phyloP scores from a whole-genome alignment of 2,888 invertebrate genomes.

The Lepidochrysops patricia region DNA sequence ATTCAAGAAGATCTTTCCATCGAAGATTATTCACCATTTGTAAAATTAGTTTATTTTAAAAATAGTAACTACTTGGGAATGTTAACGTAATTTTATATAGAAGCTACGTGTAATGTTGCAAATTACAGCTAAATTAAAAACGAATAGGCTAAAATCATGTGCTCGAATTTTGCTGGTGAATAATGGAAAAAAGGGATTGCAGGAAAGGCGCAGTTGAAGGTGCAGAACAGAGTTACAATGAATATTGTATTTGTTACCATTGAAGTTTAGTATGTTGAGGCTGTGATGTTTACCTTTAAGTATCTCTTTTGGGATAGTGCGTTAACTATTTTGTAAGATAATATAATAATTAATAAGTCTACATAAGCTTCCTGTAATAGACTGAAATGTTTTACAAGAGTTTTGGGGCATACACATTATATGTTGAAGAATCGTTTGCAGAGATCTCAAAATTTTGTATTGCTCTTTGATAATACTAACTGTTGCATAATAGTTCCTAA shows the following conservation, averaged over 20 bases:
- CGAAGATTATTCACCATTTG: too few species aligned
- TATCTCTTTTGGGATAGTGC: slow-evolving; percentile 1
- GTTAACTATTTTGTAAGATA: slow-evolving; percentile 2
- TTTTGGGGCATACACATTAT: too few species aligned
- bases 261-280: neutral
- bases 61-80: too few species aligned
- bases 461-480: neutral
- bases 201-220: too few species aligned
- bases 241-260: slow-evolving; percentile 6
- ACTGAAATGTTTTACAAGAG: neutral
- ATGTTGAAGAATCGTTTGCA: too few species aligned
- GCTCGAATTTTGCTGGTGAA: neutral
- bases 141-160: neutral
- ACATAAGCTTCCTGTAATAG: neutral
- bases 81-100: too few species aligned
- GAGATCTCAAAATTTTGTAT: neutral
- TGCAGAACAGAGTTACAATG: too few species aligned
- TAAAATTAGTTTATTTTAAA: too few species aligned
- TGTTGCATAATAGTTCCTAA: neutral
- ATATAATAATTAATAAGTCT: neutral
- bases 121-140: too few species aligned
- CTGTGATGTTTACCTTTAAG: slow-evolving; percentile 6
- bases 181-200: neutral
- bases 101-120: too few species aligned
- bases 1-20: too few species aligned